Percentiles rank a stretch among this genome's conserved stretches.
These are phyloP conservation scores for Phymastichus coffea DNA, from an alignment of 1,140 invertebrate species.

Conservation along the genomic window DNA sequence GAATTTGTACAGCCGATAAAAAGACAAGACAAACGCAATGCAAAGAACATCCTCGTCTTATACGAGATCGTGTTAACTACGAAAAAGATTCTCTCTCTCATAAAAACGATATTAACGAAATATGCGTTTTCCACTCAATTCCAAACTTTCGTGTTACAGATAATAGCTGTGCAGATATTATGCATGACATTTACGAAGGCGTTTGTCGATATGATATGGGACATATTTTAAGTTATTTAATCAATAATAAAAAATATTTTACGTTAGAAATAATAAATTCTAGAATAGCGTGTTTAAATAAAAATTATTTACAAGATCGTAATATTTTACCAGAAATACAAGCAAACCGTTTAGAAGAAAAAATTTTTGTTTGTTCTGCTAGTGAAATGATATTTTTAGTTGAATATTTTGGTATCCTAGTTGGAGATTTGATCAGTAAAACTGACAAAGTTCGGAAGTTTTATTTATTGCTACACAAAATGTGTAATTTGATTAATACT, in stretches of 20 bases:
- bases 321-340: no score
- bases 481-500: no score
- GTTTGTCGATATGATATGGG: neutral
- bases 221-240: no score
- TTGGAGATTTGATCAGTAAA: conserved; percentile 22
- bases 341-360: conserved; percentile 5
- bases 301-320: no score
- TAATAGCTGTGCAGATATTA: conserved; percentile 21
- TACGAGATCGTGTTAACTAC: no score
- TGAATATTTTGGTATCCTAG: no score
- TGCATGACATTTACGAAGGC: conserved; percentile 16
- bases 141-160: conserved; percentile 19
- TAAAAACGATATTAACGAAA: conserved; percentile 21
- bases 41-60: conserved; percentile 5
- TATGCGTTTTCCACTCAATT: conserved; percentile 28
- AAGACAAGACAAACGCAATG: conserved; percentile 4
- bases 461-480: no score
- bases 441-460: no score
- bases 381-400: no score
- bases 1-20: no score
- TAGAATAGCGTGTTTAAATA: conserved; percentile 26
- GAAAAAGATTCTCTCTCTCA: neutral
- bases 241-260: conserved; percentile 27
- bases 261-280: conserved; percentile 25
- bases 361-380: no score